Percentiles rank a stretch among this genome's conserved stretches.
These are phyloP conservation scores for Promerops cafer DNA, from an alignment of 2,113 vertebrate species.

Conservation along the genomic window DNA sequence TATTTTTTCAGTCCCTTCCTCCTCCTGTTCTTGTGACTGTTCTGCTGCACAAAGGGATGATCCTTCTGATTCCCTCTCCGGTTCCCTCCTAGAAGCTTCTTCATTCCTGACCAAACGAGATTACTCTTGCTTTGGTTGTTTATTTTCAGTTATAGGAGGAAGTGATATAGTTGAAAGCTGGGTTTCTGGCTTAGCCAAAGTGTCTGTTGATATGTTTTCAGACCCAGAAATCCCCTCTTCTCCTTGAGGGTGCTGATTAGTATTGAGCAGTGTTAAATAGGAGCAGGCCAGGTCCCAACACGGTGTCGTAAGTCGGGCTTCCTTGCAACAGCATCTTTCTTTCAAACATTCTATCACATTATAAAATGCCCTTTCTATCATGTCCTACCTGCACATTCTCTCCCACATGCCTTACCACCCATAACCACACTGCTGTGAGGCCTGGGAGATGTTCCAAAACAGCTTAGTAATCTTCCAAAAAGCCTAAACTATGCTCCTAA, in stretches of 20 bases:
- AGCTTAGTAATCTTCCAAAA: neutral
- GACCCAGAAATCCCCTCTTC: neutral
- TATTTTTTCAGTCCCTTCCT: neutral
- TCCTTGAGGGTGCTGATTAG: neutral
- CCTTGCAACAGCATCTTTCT: neutral
- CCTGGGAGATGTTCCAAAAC: neutral
- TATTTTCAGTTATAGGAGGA: neutral
- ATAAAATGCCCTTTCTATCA: neutral
- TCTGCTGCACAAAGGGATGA: neutral
- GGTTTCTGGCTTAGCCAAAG: neutral
- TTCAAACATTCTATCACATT: neutral
- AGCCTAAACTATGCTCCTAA: neutral
- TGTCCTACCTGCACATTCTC: neutral
- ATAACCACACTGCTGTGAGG: neutral
- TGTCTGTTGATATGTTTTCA: neutral
- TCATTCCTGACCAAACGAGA: neutral
- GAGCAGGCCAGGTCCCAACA: neutral
- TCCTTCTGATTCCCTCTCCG: neutral
- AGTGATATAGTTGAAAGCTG: neutral
- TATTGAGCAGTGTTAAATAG: neutral
- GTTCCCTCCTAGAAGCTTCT: neutral
- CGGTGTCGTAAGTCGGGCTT: rapidly evolving
- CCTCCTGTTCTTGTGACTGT: neutral
- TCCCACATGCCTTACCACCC: neutral
- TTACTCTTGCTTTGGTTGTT: neutral